A percentile compares a stretch with the other conserved stretches of the same genome.
phyloP scores from a whole-genome alignment of 2,797 vertebrate genomes.

The Adelosebastes latens region DNA sequence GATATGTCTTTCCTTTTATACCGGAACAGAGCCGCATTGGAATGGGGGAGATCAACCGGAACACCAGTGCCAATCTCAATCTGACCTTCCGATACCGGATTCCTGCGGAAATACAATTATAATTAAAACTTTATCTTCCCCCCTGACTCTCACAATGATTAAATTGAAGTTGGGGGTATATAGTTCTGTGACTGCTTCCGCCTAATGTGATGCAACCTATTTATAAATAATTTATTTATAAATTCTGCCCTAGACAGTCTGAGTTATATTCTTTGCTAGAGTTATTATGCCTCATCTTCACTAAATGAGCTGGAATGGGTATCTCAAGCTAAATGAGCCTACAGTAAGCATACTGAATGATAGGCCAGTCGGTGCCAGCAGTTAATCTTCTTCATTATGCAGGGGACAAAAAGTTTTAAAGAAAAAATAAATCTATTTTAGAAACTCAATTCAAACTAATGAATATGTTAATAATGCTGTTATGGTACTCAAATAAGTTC shows the following conservation, averaged over 20 bases:
- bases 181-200: slow-evolving; percentile 31
- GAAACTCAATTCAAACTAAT: slow-evolving; percentile 19
- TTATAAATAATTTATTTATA: slow-evolving; percentile 41
- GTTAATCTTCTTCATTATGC: slow-evolving; percentile 35
- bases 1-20: slow-evolving; percentile 45
- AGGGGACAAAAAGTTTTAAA: slow-evolving; percentile 18
- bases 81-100: slow-evolving; percentile 64
- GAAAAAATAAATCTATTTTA: slow-evolving; percentile 3
- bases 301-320: slow-evolving; percentile 36
- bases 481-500: background rate
- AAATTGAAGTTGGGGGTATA: slow-evolving; percentile 32
- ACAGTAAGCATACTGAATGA: slow-evolving; percentile 27
- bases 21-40: slow-evolving; percentile 35
- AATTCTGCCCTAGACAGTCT: slow-evolving; percentile 13
- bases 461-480: slow-evolving; percentile 9
- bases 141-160: slow-evolving; percentile 44
- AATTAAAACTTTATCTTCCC: slow-evolving; percentile 66
- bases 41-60: slow-evolving; percentile 49
- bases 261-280: slow-evolving; percentile 21
- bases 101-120: slow-evolving; percentile 55
- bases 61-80: slow-evolving; percentile 58
- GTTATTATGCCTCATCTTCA: slow-evolving; percentile 28
- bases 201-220: slow-evolving; percentile 36
- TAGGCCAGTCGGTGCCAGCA: background rate
- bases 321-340: slow-evolving; percentile 30